A percentile compares a stretch with the other conserved stretches of the same genome.
phyloP scores from a whole-genome alignment of 2,797 vertebrate genomes.

The Ctenopoma kingsleyae region DNA sequence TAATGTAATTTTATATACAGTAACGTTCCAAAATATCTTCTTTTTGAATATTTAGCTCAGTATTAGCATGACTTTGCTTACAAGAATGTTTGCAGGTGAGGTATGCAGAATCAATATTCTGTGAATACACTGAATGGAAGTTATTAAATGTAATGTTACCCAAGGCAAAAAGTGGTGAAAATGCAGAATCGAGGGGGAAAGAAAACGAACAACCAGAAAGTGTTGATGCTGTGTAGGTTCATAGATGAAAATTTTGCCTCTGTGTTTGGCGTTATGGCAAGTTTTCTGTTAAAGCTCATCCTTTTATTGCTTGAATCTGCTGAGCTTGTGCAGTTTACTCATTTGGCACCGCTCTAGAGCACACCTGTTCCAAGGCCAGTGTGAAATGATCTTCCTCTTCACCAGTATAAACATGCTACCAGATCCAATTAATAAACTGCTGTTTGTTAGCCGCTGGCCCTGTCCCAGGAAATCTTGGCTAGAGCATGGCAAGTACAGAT shows the following conservation, averaged over 20 bases:
- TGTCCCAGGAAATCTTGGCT: conserved; percentile 51
- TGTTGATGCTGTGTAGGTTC: background rate
- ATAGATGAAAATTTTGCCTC: conserved; percentile 24
- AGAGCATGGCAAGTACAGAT: conserved; percentile 38
- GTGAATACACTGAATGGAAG: background rate
- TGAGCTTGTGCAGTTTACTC: conserved; percentile 49
- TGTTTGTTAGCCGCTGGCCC: conserved; percentile 61
- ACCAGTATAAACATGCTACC: conserved; percentile 67
- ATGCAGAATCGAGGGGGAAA: background rate
- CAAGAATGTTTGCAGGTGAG: background rate
- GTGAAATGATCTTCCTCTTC: conserved; percentile 66
- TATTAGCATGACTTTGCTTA: background rate
- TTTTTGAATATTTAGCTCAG: background rate
- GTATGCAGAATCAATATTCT: background rate
- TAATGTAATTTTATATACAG: background rate
- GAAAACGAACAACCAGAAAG: background rate
- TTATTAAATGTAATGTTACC: background rate
- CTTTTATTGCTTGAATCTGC: conserved; percentile 45
- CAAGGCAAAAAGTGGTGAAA: background rate
- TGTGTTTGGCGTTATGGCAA: conserved; percentile 50
- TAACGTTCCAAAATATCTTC: background rate
- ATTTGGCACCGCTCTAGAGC: conserved; percentile 55
- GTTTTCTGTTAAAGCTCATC: conserved; percentile 41
- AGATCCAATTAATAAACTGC: conserved; percentile 72
- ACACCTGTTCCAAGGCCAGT: conserved; percentile 63